phyloP scores from a whole-genome alignment of 2,113 vertebrate genomes.

The Aptenodytes forsteri region DNA sequence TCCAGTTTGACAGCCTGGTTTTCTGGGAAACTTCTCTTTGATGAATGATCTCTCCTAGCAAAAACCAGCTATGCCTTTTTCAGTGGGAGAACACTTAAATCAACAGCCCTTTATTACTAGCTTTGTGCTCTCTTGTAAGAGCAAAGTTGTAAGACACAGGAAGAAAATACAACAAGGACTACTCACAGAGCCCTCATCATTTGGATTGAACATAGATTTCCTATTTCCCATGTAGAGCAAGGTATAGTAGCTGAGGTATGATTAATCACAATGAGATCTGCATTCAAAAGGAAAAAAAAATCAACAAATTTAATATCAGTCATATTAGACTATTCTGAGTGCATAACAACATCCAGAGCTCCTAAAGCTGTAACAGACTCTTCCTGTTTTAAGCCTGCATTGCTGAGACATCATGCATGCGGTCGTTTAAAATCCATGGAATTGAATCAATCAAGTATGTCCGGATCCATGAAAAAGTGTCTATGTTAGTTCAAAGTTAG shows the following conservation, averaged over 20 bases:
- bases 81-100: not conserved
- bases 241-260: not conserved
- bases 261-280: not conserved
- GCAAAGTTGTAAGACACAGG: not conserved
- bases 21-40: not conserved
- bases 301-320: not conserved
- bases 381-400: not conserved
- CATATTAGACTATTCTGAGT: not conserved
- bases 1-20: not conserved
- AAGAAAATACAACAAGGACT: not conserved
- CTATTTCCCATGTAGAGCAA: not conserved
- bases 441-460: not conserved
- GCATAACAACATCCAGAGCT: not conserved
- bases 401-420: not conserved
- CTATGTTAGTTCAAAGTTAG: not conserved
- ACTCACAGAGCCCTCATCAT: not conserved
- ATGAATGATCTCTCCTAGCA: not conserved
- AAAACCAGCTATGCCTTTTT: not conserved
- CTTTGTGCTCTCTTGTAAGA: not conserved
- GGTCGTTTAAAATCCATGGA: not conserved
- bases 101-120: not conserved
- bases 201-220: not conserved
- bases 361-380: not conserved
- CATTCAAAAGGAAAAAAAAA: not conserved
- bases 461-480: not conserved